Conservation (phyloP, 2,797 vertebrate species). For the Acipenser transmontanus region DNA sequence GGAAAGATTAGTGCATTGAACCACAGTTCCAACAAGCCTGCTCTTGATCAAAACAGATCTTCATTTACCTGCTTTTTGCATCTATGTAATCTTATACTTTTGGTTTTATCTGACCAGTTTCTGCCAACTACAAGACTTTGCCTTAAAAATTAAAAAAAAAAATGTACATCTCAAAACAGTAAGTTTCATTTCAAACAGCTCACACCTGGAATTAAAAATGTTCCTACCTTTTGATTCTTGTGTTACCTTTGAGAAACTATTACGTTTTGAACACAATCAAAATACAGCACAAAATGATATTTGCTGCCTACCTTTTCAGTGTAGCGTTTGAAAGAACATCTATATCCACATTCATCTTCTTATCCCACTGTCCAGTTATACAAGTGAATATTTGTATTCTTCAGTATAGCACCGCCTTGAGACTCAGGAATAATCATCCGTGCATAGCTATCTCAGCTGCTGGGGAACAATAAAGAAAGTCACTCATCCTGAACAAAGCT, state of each 20-base stretch:
- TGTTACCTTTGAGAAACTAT: conserved; percentile 66
- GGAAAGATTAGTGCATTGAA: no score
- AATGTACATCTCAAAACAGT: no score
- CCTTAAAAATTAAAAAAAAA: no score
- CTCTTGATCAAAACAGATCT: no score
- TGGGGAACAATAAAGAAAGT: conserved; percentile 57
- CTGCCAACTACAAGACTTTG: no score
- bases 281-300: conserved; percentile 40
- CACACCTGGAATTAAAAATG: no score
- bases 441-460: conserved; percentile 55
- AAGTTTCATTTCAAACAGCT: no score
- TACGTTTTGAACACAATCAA: conserved; percentile 55
- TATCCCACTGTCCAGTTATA: conserved; percentile 50
- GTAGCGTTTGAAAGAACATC: conserved; percentile 55
- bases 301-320: conserved; percentile 44
- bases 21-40: no score
- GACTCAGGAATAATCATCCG: conserved; percentile 56
- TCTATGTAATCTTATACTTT: no score
- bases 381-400: conserved; percentile 45
- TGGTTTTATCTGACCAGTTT: no score
- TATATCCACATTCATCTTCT: conserved; percentile 59
- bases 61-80: no score
- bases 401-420: conserved; percentile 40
- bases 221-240: conserved; percentile 59
- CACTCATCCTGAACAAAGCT: conserved; percentile 58